Percentiles rank a stretch among this genome's conserved stretches.
These are phyloP conservation scores for Lates calcarifer DNA, from an alignment of 2,113 vertebrate genomes.

Conservation along the genomic window DNA sequence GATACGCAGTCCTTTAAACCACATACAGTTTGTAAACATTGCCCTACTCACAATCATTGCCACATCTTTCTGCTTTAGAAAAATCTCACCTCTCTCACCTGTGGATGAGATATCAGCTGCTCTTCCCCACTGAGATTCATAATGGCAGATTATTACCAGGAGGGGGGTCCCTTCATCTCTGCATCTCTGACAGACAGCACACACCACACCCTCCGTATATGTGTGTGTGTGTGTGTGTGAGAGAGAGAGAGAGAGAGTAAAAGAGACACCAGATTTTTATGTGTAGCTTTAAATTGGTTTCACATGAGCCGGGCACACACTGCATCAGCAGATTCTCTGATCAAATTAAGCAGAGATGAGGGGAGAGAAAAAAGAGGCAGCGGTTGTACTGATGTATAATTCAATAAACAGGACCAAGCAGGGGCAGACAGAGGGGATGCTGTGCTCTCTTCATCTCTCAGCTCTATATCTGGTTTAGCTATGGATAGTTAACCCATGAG, in stretches of 20 bases:
- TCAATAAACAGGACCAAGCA: slow-evolving; percentile 83
- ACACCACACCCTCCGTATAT: slow-evolving; percentile 35
- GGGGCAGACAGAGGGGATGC: slow-evolving; percentile 70
- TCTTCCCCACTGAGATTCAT: slow-evolving; percentile 17
- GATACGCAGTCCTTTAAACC: slow-evolving; percentile 13
- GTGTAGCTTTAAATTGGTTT: slow-evolving; percentile 88
- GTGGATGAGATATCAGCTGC: background rate
- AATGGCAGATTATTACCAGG: slow-evolving; percentile 1
- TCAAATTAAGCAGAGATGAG: slow-evolving; percentile 86
- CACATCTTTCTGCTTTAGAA: background rate
- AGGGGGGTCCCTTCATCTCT: slow-evolving; percentile 5
- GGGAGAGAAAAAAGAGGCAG: slow-evolving; percentile 72
- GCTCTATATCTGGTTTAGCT: slow-evolving; percentile 65
- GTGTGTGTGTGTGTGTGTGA: slow-evolving; percentile 10
- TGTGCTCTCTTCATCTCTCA: slow-evolving; percentile 71
- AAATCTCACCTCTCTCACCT: slow-evolving; percentile 18
- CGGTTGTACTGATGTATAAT: slow-evolving; percentile 88
- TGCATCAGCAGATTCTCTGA: slow-evolving; percentile 89
- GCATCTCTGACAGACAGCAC: slow-evolving; percentile 24
- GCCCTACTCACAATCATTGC: background rate
- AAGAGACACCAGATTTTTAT: slow-evolving; percentile 73
- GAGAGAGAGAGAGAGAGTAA: slow-evolving; percentile 28
- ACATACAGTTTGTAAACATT: slow-evolving; percentile 15
- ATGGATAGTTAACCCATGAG: slow-evolving; percentile 53
- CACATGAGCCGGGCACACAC: slow-evolving; percentile 89